These are phyloP conservation scores for Tribolium madens DNA, from an alignment of 1,140 invertebrate species.

Conservation along the genomic window DNA sequence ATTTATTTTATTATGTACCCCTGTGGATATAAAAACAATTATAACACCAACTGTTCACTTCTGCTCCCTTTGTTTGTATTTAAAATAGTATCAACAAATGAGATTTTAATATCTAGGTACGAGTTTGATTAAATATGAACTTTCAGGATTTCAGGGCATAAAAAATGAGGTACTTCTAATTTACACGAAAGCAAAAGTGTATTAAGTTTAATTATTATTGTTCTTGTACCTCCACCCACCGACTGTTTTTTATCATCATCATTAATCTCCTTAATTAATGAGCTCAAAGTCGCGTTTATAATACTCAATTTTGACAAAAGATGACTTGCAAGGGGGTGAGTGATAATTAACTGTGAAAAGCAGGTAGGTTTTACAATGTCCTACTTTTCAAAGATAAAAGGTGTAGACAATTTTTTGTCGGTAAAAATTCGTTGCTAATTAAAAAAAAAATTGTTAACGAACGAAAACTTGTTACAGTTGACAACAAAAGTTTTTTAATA, in stretches of 20 bases:
- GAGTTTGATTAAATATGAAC: background rate
- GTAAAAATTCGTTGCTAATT: too few species aligned
- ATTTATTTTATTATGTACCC: too few species aligned
- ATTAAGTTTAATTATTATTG: background rate
- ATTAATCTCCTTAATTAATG: background rate
- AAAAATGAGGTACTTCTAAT: background rate
- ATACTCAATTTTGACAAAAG: background rate
- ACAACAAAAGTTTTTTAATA: background rate
- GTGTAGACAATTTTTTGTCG: too few species aligned
- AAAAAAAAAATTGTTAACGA: background rate
- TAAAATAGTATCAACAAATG: too few species aligned
- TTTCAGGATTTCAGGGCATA: background rate
- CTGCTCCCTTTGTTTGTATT: too few species aligned
- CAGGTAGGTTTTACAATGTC: background rate
- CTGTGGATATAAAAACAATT: too few species aligned
- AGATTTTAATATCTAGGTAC: too few species aligned
- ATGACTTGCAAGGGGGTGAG: background rate
- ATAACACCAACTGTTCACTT: too few species aligned
- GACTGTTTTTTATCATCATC: background rate
- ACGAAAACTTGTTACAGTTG: background rate
- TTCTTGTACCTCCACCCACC: background rate
- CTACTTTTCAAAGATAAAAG: too few species aligned
- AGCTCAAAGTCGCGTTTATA: background rate
- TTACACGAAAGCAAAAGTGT: background rate
- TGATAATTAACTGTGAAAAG: background rate